Base-by-base conservation (phyloP, 2,113 vertebrate genomes). In the Lepus timidus region DNA sequence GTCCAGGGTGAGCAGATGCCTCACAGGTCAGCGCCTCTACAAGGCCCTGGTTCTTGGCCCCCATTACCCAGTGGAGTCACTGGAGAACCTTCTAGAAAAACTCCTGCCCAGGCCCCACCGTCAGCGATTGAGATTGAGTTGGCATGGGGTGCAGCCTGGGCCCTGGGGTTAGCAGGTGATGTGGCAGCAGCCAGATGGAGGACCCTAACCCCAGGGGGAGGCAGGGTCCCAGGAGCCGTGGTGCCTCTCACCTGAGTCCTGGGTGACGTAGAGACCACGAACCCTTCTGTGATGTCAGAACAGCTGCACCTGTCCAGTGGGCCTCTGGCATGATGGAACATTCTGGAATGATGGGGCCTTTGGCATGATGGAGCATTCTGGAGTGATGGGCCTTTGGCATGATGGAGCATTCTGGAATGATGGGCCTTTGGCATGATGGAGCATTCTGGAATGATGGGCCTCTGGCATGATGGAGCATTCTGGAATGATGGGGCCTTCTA, bases 331-430 rank as follows among this genome's bases (percentile, higher is more conserved):
- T 33, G 33, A 33, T 33, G 33, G 39, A 39, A 4, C 39, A 39
- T 39, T 39, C 39, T 39, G 39, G 39, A 39, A 39, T 39, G 33
- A 39, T 39, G 39, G 39, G 39, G 39, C 39, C 39, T 39, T 39
- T 39, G 39, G 39, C 39, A 4, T 39, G 39, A 39, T 5, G 39
- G 39, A 39, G 4, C 39, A 39, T 39, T 39, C 39, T 39, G 39
- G 39, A 39, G 4, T 39, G 33, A 44, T 44, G 44, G 44, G 44
- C 44, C 44, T 44, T 44, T 44, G 33, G 17, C 33, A 11, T 44
- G 16, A n/a, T 64, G 20, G 87, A 87, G n/a, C 36, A 64, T 84
- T 88, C 52, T 94, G 55, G 67, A 94, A 20, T 62, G 67, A 22
- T 39, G 16, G 13, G 19, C 19, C 14, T 58, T 58, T 19, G 14